Percentiles rank a stretch among this genome's conserved stretches.
These are phyloP conservation scores for Drosophila maculinotata DNA, from an alignment of 2,888 invertebrate species.

Conservation along the genomic window DNA sequence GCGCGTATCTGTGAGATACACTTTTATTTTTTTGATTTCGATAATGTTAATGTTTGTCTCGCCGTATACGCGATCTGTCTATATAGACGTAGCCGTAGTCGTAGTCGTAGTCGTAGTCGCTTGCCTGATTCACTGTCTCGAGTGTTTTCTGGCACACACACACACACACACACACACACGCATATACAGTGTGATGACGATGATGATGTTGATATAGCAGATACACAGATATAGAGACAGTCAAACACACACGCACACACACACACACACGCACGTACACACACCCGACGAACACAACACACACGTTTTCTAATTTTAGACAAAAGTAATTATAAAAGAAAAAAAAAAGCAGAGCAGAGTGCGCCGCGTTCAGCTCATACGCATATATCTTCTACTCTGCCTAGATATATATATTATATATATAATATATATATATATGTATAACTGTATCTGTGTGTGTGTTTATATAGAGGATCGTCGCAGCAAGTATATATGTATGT, in stretches of 20 bases:
- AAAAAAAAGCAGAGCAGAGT: constrained; percentile 81
- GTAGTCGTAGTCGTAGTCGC: constrained; percentile 24
- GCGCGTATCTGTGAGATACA: constrained; percentile 67
- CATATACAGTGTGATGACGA: constrained; percentile 34
- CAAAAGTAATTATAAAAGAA: constrained; percentile 85
- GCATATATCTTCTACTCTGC: constrained; percentile 76
- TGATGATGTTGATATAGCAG: constrained; percentile 81
- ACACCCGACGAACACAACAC: constrained; percentile 79
- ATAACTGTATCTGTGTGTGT: constrained; percentile 27
- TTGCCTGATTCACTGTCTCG: constrained; percentile 74
- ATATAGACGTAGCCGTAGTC: constrained; percentile 65
- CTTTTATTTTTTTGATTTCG: constrained; percentile 38
- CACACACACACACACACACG: constrained; percentile 33
- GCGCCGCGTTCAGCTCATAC: constrained; percentile 79
- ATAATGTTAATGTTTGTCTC: constrained; percentile 74
- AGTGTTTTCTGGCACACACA: constrained; percentile 78
- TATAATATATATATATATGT: constrained; percentile 35
- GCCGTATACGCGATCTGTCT: constrained; percentile 79
- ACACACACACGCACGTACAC: constrained; percentile 53
- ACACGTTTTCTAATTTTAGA: constrained; percentile 85
- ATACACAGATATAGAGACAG: constrained; percentile 74
- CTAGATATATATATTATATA: constrained; percentile 66
- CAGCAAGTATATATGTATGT: constrained; percentile 46
- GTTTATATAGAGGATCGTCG: constrained; percentile 74
- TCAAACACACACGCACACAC: constrained; percentile 30